phyloP scores from a whole-genome alignment of 2,113 vertebrate genomes.

The Hylia prasina region DNA sequence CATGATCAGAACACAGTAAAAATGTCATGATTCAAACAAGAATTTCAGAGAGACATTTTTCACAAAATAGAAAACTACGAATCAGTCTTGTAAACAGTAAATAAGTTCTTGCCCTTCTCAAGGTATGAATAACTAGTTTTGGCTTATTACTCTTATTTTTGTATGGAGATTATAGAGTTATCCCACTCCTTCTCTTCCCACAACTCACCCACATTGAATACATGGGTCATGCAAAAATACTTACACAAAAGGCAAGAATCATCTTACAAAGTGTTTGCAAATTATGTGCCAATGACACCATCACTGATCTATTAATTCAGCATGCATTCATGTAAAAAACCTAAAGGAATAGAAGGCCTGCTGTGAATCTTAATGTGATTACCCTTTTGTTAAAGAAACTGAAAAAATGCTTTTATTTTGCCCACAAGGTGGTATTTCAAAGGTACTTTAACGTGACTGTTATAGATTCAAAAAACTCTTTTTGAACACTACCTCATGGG shows the following conservation, averaged over 20 bases:
- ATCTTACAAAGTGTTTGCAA: background rate
- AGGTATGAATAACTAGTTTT: slow-evolving; percentile 6
- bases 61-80: background rate
- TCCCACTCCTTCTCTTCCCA: background rate
- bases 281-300: background rate
- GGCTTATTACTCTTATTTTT: background rate
- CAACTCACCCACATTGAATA: background rate
- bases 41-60: background rate
- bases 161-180: background rate
- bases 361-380: background rate
- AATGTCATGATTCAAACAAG: background rate
- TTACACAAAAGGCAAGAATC: background rate
- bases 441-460: background rate
- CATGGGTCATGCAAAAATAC: background rate
- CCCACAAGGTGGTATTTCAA: background rate
- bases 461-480: background rate
- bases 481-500: background rate
- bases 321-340: background rate
- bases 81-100: background rate
- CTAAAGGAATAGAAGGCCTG: background rate
- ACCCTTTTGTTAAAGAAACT: background rate
- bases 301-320: background rate
- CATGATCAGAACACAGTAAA: background rate
- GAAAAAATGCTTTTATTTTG: background rate
- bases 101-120: background rate